Percentiles rank a stretch among this genome's conserved stretches.
phyloP scores from a whole-genome alignment of 2,113 vertebrate genomes.

The Sorex araneus region DNA sequence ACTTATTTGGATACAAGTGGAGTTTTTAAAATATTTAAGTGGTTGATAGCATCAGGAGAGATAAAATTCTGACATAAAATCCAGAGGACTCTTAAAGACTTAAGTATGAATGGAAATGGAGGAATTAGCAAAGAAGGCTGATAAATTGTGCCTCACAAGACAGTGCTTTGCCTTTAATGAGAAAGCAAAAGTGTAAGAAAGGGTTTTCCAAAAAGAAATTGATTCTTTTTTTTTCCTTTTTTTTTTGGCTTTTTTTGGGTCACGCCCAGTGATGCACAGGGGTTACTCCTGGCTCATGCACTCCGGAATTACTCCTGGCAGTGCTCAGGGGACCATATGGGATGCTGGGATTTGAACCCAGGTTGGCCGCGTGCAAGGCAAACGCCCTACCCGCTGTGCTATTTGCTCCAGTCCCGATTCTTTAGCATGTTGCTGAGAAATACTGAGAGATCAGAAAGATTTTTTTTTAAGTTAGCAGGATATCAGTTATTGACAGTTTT shows the following conservation, averaged over 20 bases:
- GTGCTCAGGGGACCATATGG: too few species aligned
- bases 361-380: too few species aligned
- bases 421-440: not conserved
- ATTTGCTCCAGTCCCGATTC: too few species aligned
- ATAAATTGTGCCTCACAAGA: not conserved
- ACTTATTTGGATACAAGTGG: not conserved
- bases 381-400: too few species aligned
- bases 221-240: too few species aligned
- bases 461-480: not conserved
- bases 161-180: not conserved
- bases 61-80: not conserved
- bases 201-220: not conserved
- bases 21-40: conserved; percentile 4
- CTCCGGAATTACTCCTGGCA: too few species aligned
- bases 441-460: not conserved
- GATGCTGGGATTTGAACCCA: too few species aligned
- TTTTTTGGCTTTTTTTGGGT: too few species aligned
- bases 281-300: too few species aligned
- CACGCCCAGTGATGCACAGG: too few species aligned
- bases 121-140: not conserved
- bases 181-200: not conserved
- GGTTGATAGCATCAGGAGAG: not conserved
- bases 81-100: not conserved
- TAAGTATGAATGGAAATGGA: not conserved
- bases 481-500: not conserved